Evolutionary conservation across 2,113 vertebrate species (phyloP).

Genomic region (Coregonus clupeaformis): DNA sequence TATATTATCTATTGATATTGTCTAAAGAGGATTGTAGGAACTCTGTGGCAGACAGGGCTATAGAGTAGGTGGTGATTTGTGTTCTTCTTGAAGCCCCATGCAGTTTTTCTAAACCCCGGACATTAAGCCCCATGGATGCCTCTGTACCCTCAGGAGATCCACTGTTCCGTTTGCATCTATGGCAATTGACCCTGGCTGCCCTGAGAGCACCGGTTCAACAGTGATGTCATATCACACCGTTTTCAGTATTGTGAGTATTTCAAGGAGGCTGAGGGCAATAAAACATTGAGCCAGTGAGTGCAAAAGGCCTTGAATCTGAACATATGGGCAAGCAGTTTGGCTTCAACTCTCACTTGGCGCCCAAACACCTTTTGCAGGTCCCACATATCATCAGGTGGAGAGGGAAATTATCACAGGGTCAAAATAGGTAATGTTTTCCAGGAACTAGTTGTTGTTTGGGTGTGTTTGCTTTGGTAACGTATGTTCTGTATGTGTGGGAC

Average conservation of each 20-base stretch:
- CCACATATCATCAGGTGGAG: conserved; percentile 18
- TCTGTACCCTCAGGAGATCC: conserved; percentile 13
- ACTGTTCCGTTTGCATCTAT: conserved; percentile 20
- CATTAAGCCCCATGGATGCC: conserved; percentile 26
- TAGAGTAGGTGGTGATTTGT: conserved; percentile 47
- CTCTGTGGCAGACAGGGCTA: neutral
- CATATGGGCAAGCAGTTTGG: neutral
- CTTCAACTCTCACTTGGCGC: neutral
- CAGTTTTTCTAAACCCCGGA: neutral
- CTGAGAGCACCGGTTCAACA: neutral
- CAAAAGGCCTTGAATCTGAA: neutral
- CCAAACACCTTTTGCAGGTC: neutral
- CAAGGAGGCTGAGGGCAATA: neutral
- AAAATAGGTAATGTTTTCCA: conserved; percentile 16
- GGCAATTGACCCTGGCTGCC: conserved; percentile 39
- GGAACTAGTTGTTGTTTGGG: conserved; percentile 6
- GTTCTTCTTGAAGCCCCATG: neutral
- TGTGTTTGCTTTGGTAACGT: conserved; percentile 3
- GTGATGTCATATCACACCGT: conserved; percentile 26
- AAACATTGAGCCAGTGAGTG: neutral
- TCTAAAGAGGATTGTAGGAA: neutral
- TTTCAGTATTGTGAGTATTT: conserved; percentile 12
- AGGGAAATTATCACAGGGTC: neutral
- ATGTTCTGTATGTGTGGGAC: neutral
- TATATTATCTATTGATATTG: too few relatives aligned